Evolutionary conservation across 1,140 invertebrate genomes (phyloP).

Genomic region (Drosophila triauraria): DNA sequence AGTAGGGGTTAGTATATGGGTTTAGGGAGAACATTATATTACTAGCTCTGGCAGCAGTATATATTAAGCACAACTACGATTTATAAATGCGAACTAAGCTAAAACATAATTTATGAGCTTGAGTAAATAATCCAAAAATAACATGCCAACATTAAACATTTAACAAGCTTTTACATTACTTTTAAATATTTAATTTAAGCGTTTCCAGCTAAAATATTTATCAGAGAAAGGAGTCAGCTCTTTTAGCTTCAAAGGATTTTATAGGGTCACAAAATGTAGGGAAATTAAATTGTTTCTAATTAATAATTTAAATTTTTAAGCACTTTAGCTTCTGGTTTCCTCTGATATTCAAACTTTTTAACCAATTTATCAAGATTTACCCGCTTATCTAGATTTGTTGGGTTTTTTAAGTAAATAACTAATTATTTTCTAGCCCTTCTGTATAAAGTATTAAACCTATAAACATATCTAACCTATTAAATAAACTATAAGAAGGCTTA

Average conservation of each 20-base stretch:
- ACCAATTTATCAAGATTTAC: too few relatives aligned
- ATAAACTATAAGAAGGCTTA: background rate
- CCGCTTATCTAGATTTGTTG: too few relatives aligned
- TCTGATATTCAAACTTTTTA: too few relatives aligned
- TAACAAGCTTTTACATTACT: background rate
- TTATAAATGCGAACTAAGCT: background rate
- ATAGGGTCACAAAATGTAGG: too few relatives aligned
- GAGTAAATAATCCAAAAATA: background rate
- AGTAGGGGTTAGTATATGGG: background rate
- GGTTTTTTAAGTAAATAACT: background rate
- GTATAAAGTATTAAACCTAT: background rate
- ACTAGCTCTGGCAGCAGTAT: conserved; percentile 19
- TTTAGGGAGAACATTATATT: conserved; percentile 8
- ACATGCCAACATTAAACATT: background rate
- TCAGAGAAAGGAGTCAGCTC: background rate
- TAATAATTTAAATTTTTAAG: background rate
- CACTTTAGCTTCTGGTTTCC: too few relatives aligned
- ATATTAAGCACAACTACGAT: conserved; percentile 8
- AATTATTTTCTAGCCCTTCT: too few relatives aligned
- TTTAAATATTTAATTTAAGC: background rate
- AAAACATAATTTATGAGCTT: background rate
- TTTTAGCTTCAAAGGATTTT: background rate
- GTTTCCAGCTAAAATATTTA: background rate
- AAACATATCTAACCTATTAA: background rate
- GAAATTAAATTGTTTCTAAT: background rate